Conservation (phyloP, 2,797 vertebrate species). For the Alauda arvensis region DNA sequence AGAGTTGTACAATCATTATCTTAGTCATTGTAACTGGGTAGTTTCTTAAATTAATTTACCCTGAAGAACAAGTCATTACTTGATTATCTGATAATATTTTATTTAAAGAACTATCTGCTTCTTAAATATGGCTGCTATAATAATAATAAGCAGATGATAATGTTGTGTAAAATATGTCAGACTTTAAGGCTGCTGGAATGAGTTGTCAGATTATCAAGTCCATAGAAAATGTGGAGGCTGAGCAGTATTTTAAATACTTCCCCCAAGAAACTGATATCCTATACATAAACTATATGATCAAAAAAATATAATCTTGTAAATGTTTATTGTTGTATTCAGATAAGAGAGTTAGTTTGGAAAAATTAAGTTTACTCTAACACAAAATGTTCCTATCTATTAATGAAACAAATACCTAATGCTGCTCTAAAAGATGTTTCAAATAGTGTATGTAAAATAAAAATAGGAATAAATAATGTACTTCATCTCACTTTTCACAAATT, state of each 20-base stretch:
- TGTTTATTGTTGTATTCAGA: slow-evolving; percentile 68
- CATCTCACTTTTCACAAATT: slow-evolving; percentile 75
- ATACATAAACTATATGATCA: slow-evolving; percentile 63
- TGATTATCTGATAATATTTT: slow-evolving; percentile 80
- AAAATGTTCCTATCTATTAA: slow-evolving; percentile 63
- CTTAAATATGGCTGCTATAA: slow-evolving; percentile 82
- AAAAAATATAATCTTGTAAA: slow-evolving; percentile 62
- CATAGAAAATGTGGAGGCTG: slow-evolving; percentile 63
- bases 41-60: slow-evolving; percentile 83
- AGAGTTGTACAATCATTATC: slow-evolving; percentile 79
- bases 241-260: slow-evolving; percentile 71
- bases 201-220: slow-evolving; percentile 75
- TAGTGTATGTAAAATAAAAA: slow-evolving; percentile 74
- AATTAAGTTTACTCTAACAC: slow-evolving; percentile 60
- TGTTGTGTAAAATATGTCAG: slow-evolving; percentile 78
- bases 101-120: slow-evolving; percentile 83
- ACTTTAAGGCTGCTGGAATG: slow-evolving; percentile 83
- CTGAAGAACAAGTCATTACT: slow-evolving; percentile 77
- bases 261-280: slow-evolving; percentile 53
- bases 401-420: slow-evolving; percentile 67
- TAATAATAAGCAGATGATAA: slow-evolving; percentile 79
- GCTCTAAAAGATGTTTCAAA: slow-evolving; percentile 72
- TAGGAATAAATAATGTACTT: slow-evolving; percentile 70
- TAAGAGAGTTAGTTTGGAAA: slow-evolving; percentile 63
- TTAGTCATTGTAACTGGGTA: slow-evolving; percentile 77